Base-by-base conservation (phyloP, 2,113 vertebrate species). In the Thymallus thymallus region DNA sequence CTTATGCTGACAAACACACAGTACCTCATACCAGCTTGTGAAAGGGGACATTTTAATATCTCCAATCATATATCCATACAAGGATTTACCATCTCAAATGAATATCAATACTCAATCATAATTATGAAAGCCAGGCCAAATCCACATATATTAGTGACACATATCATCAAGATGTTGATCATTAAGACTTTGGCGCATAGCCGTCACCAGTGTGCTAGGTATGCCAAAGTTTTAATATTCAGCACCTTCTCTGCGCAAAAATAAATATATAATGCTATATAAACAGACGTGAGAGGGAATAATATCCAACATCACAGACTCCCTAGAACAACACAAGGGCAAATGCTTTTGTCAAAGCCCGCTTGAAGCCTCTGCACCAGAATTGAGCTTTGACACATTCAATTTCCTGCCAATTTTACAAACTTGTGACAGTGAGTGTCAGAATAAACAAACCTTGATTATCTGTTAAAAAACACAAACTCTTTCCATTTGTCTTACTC, bases 241-340 rank as follows among this genome's bases (percentile, higher is more conserved):
- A 83, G 73, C 78, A 76, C 81, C 82, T 71, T 85, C 85, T 68
- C 85, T 81, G 78, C 70, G 69, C 74, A 73, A 85, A 92, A 92
- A 93, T 86, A 90, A 91, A 93, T 90, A 93, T 91, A 92, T 90
- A 90, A 91, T 75, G 83, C 82, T 87, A 84, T 88, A 87, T 87
- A 91, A 91, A 91, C 89, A 92, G 90, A 92, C 90, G 88, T 92
- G 88, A 89, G 89, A 84, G 80, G 89, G 92, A 92, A 92, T 92
- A 91, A 92, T 90, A 89, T 89, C 80, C 79, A 85, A 75, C 92
- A 91, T 90, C 86, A 79, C 74, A 87, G 88, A 79, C 86, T 87
- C 81, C 77, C 87, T 87, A 76, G 71, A 87, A 83, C 86, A 92
- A 88, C 88, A 87, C 88, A 48, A 71, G 64, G 85, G 77, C 88